phyloP scores from a whole-genome alignment of 2,113 vertebrate genomes.

The Holacanthus passer region DNA sequence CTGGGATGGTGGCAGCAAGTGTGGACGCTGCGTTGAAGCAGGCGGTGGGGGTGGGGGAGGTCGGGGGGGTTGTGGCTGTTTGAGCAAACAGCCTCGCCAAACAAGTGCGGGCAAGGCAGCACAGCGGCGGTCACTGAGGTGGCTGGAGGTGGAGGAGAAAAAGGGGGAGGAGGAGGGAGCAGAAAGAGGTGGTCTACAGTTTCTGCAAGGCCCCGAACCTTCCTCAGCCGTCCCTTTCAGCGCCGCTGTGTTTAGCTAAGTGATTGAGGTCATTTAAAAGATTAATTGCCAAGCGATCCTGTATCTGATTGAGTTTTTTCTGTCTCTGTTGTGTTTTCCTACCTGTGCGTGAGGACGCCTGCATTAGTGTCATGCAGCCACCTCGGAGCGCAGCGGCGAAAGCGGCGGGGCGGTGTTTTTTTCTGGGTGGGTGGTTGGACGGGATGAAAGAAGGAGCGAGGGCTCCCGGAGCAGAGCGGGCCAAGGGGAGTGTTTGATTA shows the following conservation, averaged over 20 bases:
- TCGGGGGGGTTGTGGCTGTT: conserved; percentile 73
- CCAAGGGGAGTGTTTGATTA: conserved; percentile 66
- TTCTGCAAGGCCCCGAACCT: conserved; percentile 20
- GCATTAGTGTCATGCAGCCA: conserved; percentile 25
- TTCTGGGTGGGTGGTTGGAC: conserved; percentile 50
- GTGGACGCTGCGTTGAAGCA: conserved; percentile 24
- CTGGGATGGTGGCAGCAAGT: conserved; percentile 44
- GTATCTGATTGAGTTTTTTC: background rate
- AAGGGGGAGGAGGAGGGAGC: background rate
- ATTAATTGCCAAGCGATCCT: conserved; percentile 36
- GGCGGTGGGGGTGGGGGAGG: conserved; percentile 31
- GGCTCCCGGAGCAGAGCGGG: conserved; percentile 23
- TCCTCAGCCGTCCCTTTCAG: conserved; percentile 20
- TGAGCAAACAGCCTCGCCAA: conserved; percentile 74
- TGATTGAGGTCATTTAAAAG: conserved; percentile 67
- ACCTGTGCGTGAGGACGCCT: conserved; percentile 45
- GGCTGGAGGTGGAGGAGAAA: conserved; percentile 47
- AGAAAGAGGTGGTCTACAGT: conserved; percentile 46
- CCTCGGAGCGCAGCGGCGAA: background rate
- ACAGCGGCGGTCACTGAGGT: conserved; percentile 68
- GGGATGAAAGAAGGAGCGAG: conserved; percentile 47
- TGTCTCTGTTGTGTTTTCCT: conserved; percentile 29
- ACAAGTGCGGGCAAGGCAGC: conserved; percentile 72
- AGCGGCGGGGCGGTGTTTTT: background rate
- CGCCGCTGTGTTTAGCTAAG: conserved; percentile 59